Conservation (phyloP, 23 tunicate species). For the Trididemnum nubilum region DNA sequence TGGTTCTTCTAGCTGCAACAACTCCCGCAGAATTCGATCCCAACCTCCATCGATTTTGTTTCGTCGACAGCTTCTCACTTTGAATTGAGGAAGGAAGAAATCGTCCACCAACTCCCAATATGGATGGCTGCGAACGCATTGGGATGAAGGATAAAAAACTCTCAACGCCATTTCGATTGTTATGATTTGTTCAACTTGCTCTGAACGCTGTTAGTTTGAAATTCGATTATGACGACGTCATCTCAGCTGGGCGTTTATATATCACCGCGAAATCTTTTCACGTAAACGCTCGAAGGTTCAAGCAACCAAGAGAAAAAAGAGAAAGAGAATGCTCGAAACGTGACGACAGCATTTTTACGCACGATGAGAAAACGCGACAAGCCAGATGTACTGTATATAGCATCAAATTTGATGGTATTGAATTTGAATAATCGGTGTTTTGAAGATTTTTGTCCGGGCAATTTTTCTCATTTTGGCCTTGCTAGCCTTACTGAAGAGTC, state of each 20-base stretch:
- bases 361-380: neutral
- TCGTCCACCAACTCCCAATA: neutral
- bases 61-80: neutral
- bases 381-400: too few species aligned
- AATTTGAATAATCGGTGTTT: too few species aligned
- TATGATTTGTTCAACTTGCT: too few species aligned
- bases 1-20: neutral
- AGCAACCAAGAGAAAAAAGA: neutral
- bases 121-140: neutral
- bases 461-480: too few species aligned
- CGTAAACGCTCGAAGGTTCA: neutral
- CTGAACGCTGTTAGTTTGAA: neutral
- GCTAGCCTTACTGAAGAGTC: too few species aligned
- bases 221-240: neutral
- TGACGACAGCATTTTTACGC: too few species aligned
- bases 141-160: neutral
- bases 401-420: too few species aligned
- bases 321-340: neutral
- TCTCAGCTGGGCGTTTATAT: neutral
- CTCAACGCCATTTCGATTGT: neutral
- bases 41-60: neutral
- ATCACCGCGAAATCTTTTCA: neutral
- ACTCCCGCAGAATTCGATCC: neutral
- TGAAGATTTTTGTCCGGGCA: too few species aligned
- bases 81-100: neutral